These are phyloP conservation scores for Laodelphax striatellus DNA, from an alignment of 1,140 invertebrate genomes.

Conservation along the genomic window DNA sequence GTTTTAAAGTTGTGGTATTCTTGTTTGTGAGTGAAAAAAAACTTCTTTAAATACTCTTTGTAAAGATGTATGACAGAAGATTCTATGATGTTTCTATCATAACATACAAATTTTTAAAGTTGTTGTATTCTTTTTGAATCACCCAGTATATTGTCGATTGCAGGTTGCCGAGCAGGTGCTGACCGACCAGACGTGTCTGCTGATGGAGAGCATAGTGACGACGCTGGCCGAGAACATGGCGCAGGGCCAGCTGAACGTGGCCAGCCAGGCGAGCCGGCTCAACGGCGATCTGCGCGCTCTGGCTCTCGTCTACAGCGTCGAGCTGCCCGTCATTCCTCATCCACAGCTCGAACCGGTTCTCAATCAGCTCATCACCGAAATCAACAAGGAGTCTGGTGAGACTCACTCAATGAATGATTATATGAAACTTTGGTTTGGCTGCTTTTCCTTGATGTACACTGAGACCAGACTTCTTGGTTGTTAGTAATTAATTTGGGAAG, in stretches of 20 bases:
- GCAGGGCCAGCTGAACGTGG: constrained; percentile 33
- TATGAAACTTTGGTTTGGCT: too few relatives aligned
- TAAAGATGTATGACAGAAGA: too few relatives aligned
- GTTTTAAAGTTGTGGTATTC: too few relatives aligned
- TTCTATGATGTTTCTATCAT: too few relatives aligned
- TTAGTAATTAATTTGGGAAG: too few relatives aligned
- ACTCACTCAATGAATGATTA: neutral
- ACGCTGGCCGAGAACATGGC: constrained; percentile 39
- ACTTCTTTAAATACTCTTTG: too few relatives aligned
- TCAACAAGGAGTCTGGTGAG: constrained; percentile 1
- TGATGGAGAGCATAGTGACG: constrained; percentile 42
- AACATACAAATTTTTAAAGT: too few relatives aligned
- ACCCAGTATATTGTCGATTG: constrained; percentile 11
- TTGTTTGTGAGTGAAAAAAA: too few relatives aligned
- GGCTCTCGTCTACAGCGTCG: constrained; percentile 31
- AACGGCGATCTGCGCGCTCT: constrained; percentile 42
- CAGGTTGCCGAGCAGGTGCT: constrained; percentile 44
- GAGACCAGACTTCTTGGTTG: too few relatives aligned
- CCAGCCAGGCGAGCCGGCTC: constrained; percentile 33
- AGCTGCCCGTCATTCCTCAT: constrained; percentile 8
- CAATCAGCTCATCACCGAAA: constrained; percentile 9
- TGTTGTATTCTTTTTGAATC: too few relatives aligned
- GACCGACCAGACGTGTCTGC: constrained; percentile 43
- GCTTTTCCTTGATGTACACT: too few relatives aligned
- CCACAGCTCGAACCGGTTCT: constrained; percentile 10